These are phyloP conservation scores for Tachycineta bicolor DNA, from an alignment of 2,113 vertebrate species.

Conservation along the genomic window DNA sequence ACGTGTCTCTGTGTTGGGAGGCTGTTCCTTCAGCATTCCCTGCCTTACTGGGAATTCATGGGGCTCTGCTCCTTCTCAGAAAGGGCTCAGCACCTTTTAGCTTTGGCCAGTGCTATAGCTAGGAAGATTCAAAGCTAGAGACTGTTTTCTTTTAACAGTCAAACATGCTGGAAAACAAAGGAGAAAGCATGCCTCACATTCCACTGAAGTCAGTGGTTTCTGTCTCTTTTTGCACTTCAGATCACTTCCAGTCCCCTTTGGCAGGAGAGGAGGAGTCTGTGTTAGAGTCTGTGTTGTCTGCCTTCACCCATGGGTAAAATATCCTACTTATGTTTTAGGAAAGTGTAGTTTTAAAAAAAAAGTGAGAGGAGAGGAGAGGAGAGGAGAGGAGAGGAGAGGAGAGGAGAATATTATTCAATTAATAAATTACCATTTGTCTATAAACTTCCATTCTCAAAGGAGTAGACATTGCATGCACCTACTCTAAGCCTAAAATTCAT, in stretches of 20 bases:
- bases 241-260: slow-evolving; percentile 23
- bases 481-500: no score
- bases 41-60: neutral
- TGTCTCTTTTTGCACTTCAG: slow-evolving; percentile 42
- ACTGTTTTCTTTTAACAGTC: slow-evolving; percentile 37
- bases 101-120: neutral
- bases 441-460: no score
- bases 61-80: neutral
- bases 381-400: no score
- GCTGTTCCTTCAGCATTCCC: neutral
- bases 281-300: neutral
- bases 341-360: neutral
- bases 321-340: neutral
- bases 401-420: no score
- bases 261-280: neutral
- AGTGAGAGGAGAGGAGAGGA: no score
- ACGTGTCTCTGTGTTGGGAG: neutral
- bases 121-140: neutral
- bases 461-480: no score
- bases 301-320: neutral
- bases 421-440: no score
- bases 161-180: slow-evolving; percentile 51
- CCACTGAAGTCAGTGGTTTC: slow-evolving; percentile 63
- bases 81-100: slow-evolving; percentile 23
- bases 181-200: slow-evolving; percentile 42